These are phyloP conservation scores for Podabrus alpinus DNA, from an alignment of 2,888 invertebrate species.

Conservation along the genomic window DNA sequence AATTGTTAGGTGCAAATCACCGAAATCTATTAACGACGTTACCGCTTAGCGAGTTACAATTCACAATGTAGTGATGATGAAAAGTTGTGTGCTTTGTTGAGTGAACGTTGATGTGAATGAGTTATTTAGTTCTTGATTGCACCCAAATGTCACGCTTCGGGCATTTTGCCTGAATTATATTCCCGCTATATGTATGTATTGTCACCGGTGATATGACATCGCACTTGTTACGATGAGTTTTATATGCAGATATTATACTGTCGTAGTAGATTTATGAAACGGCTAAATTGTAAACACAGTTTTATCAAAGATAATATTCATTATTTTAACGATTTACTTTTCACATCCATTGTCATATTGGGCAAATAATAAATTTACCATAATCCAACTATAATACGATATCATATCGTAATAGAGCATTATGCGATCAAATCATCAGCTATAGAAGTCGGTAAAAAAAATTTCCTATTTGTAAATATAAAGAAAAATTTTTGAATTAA, in stretches of 20 bases:
- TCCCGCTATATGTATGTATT: conserved; percentile 37
- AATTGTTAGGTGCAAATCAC: conserved; percentile 9
- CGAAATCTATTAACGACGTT: conserved; percentile 19
- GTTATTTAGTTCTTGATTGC: conserved; percentile 54
- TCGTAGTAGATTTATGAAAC: conserved; percentile 6
- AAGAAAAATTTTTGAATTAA: background rate
- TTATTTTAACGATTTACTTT: background rate
- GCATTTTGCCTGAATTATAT: conserved; percentile 49
- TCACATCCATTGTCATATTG: background rate
- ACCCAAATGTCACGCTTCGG: conserved; percentile 51
- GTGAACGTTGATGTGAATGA: conserved; percentile 51
- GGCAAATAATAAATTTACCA: background rate
- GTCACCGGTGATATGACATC: conserved; percentile 48
- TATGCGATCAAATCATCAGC: background rate
- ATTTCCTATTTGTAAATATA: too few relatives aligned
- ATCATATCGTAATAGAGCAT: background rate
- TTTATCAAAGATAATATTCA: background rate
- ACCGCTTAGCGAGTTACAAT: conserved; percentile 23
- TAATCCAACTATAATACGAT: background rate
- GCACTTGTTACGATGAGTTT: conserved; percentile 50
- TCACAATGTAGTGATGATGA: conserved; percentile 41
- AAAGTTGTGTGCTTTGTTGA: conserved; percentile 41
- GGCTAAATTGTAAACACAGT: conserved; percentile 4
- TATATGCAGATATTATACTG: conserved; percentile 38
- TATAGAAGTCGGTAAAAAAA: background rate